phyloP scores from a whole-genome alignment of 2,888 invertebrate genomes.

The Drosophila prolongata region DNA sequence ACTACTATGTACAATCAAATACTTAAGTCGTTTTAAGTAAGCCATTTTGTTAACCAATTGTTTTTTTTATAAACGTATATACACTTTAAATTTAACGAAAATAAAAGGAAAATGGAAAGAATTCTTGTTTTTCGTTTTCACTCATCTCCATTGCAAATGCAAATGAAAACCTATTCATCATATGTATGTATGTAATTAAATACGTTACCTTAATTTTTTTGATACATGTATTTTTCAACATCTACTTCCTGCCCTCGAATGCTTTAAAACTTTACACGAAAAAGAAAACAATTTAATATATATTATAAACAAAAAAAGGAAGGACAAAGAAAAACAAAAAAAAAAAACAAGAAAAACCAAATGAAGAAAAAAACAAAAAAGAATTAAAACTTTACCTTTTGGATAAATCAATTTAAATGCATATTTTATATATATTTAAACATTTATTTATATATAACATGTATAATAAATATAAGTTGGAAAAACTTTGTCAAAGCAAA shows the following conservation, averaged over 20 bases:
- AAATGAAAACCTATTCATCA: slow-evolving; percentile 56
- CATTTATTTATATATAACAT: slow-evolving; percentile 75
- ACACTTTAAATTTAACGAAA: slow-evolving; percentile 9
- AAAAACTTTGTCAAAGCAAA: slow-evolving; percentile 72
- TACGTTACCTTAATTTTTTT: slow-evolving; percentile 70
- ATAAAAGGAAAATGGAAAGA: slow-evolving; percentile 25
- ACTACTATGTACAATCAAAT: slow-evolving; percentile 66
- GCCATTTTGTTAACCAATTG: slow-evolving; percentile 30
- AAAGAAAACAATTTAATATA: slow-evolving; percentile 64
- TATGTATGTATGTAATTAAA: slow-evolving; percentile 56
- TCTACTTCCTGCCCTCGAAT: slow-evolving; percentile 80
- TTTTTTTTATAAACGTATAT: slow-evolving; percentile 19
- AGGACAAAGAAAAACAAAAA: slow-evolving; percentile 31
- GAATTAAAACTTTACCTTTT: slow-evolving; percentile 79
- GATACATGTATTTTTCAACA: slow-evolving; percentile 79
- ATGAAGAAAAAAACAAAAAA: slow-evolving; percentile 53
- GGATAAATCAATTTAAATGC: slow-evolving; percentile 79
- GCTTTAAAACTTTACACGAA: slow-evolving; percentile 76
- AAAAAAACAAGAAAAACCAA: slow-evolving; percentile 28
- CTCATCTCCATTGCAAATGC: slow-evolving; percentile 61
- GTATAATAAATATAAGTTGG: slow-evolving; percentile 69
- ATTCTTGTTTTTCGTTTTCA: slow-evolving; percentile 16
- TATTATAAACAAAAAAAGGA: slow-evolving; percentile 47
- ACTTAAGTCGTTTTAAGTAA: slow-evolving; percentile 49
- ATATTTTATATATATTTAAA: slow-evolving; percentile 78